These are phyloP conservation scores for Catharus bicknelli DNA, from an alignment of 2,113 vertebrate species.

Conservation along the genomic window DNA sequence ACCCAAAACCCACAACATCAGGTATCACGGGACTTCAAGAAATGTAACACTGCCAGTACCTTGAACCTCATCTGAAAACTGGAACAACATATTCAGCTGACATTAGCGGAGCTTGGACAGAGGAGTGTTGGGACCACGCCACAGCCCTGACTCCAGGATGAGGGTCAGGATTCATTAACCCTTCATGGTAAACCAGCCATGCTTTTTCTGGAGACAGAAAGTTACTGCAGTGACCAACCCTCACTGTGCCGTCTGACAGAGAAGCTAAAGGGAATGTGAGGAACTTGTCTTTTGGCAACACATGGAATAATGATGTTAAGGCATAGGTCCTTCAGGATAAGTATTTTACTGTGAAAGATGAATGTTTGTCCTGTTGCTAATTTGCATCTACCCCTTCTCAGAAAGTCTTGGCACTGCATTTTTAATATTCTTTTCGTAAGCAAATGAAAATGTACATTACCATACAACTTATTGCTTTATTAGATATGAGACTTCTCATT, in stretches of 20 bases:
- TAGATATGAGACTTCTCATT: neutral
- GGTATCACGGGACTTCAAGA: neutral
- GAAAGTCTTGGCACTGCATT: neutral
- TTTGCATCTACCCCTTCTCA: neutral
- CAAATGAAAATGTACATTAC: neutral
- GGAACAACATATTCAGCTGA: neutral
- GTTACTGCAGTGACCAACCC: neutral
- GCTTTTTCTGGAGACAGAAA: neutral
- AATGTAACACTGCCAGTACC: neutral
- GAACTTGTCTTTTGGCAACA: neutral
- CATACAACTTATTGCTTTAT: neutral
- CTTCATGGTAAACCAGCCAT: neutral
- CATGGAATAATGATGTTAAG: neutral
- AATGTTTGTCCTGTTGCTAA: neutral
- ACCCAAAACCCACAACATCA: neutral
- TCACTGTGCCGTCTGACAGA: neutral
- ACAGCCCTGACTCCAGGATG: neutral
- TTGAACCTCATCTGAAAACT: neutral
- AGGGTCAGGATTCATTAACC: neutral
- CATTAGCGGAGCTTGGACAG: accelerated
- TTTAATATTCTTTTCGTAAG: neutral
- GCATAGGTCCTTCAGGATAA: neutral
- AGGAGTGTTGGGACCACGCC: accelerated
- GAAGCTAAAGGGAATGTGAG: neutral
- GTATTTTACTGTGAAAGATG: neutral